These are phyloP conservation scores for Triops longicaudatus DNA, from an alignment of 1,140 invertebrate species.

Conservation along the genomic window DNA sequence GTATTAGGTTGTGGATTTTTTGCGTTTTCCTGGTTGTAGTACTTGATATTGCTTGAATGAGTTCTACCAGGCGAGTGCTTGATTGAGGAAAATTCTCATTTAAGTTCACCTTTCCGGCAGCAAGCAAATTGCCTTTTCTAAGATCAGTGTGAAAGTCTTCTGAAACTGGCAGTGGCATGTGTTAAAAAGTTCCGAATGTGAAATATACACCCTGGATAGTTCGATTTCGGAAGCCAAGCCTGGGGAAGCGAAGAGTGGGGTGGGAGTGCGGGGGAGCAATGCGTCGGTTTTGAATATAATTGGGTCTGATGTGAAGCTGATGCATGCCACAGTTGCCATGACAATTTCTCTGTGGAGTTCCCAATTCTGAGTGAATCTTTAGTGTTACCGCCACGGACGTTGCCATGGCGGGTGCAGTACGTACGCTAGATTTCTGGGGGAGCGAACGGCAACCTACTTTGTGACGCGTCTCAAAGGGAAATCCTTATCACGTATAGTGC, in stretches of 20 bases:
- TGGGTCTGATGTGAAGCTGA: conserved; percentile 10
- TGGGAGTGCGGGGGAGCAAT: not conserved
- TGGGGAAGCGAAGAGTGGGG: not conserved
- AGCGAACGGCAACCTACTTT: not conserved
- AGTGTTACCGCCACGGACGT: conserved; percentile 5
- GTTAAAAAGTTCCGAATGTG: not conserved
- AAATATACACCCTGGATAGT: not conserved
- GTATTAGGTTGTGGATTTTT: too few relatives aligned
- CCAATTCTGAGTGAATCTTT: not conserved
- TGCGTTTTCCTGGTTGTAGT: too few relatives aligned
- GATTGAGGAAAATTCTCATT: not conserved
- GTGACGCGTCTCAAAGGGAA: conserved; percentile 2
- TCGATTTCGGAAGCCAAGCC: not conserved
- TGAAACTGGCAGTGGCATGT: not conserved
- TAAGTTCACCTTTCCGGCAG: not conserved
- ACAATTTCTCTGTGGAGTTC: not conserved
- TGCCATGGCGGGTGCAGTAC: conserved; percentile 4
- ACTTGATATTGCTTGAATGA: too few relatives aligned
- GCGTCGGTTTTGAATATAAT: conserved; percentile 8
- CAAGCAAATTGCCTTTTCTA: not conserved
- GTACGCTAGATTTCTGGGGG: not conserved
- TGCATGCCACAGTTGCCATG: conserved; percentile 14
- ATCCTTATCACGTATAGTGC: conserved; percentile 15
- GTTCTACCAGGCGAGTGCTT: too few relatives aligned
- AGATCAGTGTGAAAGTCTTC: not conserved